A percentile compares a stretch with the other conserved stretches of the same genome.
Evolutionary conservation across 2,797 vertebrate genomes (phyloP).

Genomic region (Siniperca scherzeri): DNA sequence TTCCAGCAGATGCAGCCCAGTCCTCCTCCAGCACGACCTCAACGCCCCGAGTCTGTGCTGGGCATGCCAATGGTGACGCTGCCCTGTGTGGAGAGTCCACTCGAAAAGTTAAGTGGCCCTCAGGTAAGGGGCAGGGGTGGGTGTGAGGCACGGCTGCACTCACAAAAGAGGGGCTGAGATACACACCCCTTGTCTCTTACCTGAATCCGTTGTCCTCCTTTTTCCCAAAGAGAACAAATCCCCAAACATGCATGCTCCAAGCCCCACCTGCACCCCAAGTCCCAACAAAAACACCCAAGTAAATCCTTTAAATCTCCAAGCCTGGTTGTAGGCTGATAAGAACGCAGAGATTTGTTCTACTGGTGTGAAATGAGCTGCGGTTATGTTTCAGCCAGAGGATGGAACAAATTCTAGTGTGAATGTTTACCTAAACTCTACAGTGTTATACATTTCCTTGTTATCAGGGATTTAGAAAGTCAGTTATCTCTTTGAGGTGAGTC

Average conservation of each 20-base stretch:
- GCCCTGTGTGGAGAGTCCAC: conserved; percentile 90
- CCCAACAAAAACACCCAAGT: conserved; percentile 19
- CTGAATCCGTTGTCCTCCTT: conserved; percentile 48
- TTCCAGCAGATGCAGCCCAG: conserved; percentile 87
- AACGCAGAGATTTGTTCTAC: conserved; percentile 35
- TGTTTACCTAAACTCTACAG: conserved; percentile 12
- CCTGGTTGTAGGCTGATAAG: conserved; percentile 32
- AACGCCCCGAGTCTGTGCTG: conserved; percentile 83
- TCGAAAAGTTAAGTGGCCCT: conserved; percentile 94
- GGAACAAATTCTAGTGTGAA: conserved; percentile 16
- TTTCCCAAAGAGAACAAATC: conserved; percentile 14
- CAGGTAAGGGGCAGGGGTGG: conserved; percentile 89
- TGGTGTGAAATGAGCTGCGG: conserved; percentile 18
- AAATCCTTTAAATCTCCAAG: conserved; percentile 42
- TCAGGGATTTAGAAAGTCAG: conserved; percentile 28
- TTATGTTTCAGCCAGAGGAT: conserved; percentile 44
- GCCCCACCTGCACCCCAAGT: conserved; percentile 26
- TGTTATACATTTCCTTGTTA: conserved; percentile 25
- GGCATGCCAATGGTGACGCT: conserved; percentile 87
- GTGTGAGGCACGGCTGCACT: conserved; percentile 49
- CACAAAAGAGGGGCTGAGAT: conserved; percentile 46
- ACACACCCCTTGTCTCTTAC: conserved; percentile 66
- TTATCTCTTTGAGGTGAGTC: conserved; percentile 42
- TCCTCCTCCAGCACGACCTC: conserved; percentile 67
- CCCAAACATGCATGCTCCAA: conserved; percentile 48